Evolutionary conservation across 2,113 vertebrate species (phyloP).

Genomic region (Lophotis ruficrista): DNA sequence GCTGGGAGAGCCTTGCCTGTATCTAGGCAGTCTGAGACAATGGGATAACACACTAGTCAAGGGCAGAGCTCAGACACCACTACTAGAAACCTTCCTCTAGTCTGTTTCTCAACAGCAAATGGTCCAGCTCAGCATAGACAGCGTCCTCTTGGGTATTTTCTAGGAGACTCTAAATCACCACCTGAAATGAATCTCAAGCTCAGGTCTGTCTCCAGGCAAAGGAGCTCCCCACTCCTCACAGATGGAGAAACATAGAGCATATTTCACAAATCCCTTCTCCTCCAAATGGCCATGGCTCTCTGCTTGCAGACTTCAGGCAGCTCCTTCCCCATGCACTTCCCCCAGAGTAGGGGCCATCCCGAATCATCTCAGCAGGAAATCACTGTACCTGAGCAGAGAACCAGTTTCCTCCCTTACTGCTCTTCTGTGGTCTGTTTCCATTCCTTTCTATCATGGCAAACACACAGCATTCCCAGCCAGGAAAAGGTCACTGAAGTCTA

Average conservation of each 20-base stretch:
- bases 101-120: background rate
- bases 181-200: background rate
- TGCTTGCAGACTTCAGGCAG: background rate
- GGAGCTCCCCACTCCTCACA: background rate
- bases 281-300: accelerated
- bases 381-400: background rate
- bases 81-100: background rate
- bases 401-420: background rate
- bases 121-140: background rate
- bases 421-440: background rate
- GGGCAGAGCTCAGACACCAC: background rate
- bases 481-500: background rate
- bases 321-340: background rate
- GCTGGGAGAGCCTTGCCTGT: background rate
- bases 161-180: background rate
- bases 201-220: background rate
- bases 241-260: background rate
- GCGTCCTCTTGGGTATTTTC: background rate
- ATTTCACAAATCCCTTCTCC: background rate
- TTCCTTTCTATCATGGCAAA: background rate
- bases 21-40: background rate
- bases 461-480: background rate
- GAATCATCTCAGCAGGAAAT: background rate
- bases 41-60: background rate
- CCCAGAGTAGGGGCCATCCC: background rate